Percentiles rank a stretch among this genome's conserved stretches.
phyloP scores from a whole-genome alignment of 2,888 invertebrate species.

The Bedellia somnulentella region DNA sequence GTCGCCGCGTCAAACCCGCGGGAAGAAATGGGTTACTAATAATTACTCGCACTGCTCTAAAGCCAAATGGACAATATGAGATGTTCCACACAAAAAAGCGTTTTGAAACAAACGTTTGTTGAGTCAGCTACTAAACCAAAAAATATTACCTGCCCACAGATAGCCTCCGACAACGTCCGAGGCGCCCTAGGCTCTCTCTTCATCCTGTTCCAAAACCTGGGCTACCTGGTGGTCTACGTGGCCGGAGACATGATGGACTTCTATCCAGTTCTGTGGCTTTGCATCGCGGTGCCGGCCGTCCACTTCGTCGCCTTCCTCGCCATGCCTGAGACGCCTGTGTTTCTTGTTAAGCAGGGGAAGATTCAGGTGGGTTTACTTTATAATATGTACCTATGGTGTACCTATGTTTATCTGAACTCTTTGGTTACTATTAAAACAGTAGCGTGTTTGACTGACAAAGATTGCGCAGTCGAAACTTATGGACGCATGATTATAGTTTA shows the following conservation, averaged over 20 bases:
- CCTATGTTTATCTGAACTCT: background rate
- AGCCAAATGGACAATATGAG: no score
- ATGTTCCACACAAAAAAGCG: no score
- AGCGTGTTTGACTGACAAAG: no score
- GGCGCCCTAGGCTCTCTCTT: conserved; percentile 49
- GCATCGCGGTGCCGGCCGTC: conserved; percentile 34
- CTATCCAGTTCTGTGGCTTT: conserved; percentile 38
- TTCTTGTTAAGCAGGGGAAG: conserved; percentile 45
- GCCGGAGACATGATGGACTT: conserved; percentile 41
- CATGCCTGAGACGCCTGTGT: conserved; percentile 54
- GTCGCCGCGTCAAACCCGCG: no score
- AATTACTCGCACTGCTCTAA: no score
- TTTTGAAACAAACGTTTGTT: no score
- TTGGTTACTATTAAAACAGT: no score
- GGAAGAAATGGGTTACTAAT: no score
- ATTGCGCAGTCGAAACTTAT: no score
- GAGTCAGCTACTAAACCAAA: no score
- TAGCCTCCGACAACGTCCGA: conserved; percentile 44
- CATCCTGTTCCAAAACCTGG: conserved; percentile 48
- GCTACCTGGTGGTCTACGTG: conserved; percentile 46
- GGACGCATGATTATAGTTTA: no score
- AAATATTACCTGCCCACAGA: conserved; percentile 17
- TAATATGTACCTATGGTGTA: conserved; percentile 1
- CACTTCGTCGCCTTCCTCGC: conserved; percentile 35
- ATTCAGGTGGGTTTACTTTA: conserved; percentile 25